Evolutionary conservation across 2,797 vertebrate genomes (phyloP).

Genomic region (Buphagus erythrorhynchus): DNA sequence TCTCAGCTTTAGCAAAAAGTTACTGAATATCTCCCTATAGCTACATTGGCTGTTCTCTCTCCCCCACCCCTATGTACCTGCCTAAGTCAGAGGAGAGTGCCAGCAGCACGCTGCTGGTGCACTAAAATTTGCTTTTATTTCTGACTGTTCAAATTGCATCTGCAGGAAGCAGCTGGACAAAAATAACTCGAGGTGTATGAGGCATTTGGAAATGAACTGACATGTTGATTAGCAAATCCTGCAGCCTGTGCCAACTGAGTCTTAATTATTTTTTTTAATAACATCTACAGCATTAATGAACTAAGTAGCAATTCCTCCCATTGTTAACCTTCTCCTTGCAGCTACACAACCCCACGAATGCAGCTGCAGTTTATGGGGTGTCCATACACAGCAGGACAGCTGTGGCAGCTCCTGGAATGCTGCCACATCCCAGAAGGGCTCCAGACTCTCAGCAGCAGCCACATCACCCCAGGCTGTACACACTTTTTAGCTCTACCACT

Average conservation of each 20-base stretch:
- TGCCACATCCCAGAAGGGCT: neutral
- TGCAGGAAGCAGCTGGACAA: neutral
- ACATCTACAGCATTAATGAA: neutral
- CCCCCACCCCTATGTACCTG: rapidly evolving
- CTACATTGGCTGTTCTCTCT: rapidly evolving
- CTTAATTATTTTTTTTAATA: neutral
- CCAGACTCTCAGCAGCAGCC: neutral
- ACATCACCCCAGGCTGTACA: neutral
- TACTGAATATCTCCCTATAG: neutral
- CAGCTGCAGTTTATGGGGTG: neutral
- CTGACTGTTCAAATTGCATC: neutral
- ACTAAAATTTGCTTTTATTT: neutral
- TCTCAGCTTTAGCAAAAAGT: neutral
- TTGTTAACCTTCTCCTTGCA: neutral
- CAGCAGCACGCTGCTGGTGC: neutral
- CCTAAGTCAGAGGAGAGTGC: neutral
- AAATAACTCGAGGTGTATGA: neutral
- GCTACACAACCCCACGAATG: neutral
- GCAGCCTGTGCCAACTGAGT: neutral
- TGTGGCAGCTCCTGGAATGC: neutral
- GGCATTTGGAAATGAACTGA: neutral
- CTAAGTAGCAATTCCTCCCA: neutral
- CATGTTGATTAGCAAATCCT: neutral
- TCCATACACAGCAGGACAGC: neutral
- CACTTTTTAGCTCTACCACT: neutral